Evolutionary conservation across 2,888 invertebrate genomes (phyloP), one percentile per base, ranked within the genome.

Genomic region (Troides oblongomaculatus): DNA sequence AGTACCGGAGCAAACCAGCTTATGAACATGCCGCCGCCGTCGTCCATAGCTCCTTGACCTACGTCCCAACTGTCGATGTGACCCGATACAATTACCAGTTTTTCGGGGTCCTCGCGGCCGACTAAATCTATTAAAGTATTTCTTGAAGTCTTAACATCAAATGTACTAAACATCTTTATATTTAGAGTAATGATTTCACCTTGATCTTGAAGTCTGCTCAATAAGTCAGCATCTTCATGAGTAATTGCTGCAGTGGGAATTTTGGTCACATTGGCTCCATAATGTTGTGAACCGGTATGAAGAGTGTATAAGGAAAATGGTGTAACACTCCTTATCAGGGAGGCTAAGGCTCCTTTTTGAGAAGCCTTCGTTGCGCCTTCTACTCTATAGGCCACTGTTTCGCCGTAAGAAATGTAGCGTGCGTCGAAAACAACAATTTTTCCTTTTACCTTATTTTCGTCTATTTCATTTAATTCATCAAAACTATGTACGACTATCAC

Each of bases 11-110:
- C 95, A 74, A 95, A 94, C 95, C 96, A 97, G 50, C 97, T 96
- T 65, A 97, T 95, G 79, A 97, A 95, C 72, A 96, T 95, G 57
- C 97, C 97, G 62, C 96, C 96, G 39, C 96, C 97, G 76, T 97
- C 97, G 80, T 97, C 97, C 96, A 97, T 96, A 0, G 97, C 97
- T n/a, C 97, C 97, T 77, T 96, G 94, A 3, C 97, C 97, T n/a
- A 97, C 96, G 84, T 97, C 97, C 97, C 97, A 97, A 80, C 96
- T 96, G 80, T 97, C 97, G 59, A 97, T 92, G 81, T 97, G 97
- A 7, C 97, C 97, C 5, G 97, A 96, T 56, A 97, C 94, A 7
- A 97, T 91, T 0, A 97, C 97, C 0, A 95, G 87, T 76, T 89
- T 87, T 53, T 92, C 87, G 17, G 87, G 85, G 62, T 84, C 43